Percentiles rank a stretch among this genome's conserved stretches.
Evolutionary conservation across 1,140 invertebrate genomes (phyloP).

Genomic region (Rhopalosiphum padi): DNA sequence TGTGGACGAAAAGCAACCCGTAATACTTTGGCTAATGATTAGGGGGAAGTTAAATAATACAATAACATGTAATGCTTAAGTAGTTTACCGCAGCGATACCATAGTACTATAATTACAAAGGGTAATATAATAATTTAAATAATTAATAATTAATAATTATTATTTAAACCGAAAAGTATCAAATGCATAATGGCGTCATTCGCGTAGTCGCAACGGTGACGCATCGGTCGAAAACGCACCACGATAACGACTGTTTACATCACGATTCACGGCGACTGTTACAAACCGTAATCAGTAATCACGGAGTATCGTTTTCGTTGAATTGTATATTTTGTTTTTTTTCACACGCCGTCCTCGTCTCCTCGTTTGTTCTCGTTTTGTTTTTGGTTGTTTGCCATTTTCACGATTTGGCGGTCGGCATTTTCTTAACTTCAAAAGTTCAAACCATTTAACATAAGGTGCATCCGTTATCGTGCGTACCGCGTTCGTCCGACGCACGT

Average conservation of each 20-base stretch:
- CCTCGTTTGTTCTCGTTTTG: not conserved
- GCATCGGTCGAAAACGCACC: not conserved
- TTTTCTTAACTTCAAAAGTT: not conserved
- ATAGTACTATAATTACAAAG: not conserved
- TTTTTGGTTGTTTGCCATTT: not conserved
- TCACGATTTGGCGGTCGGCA: not conserved
- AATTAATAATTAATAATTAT: not conserved
- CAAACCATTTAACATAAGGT: no score
- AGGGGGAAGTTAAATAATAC: no score
- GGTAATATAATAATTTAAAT: not conserved
- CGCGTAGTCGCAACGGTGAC: not conserved
- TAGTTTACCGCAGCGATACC: no score
- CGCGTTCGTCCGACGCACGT: not conserved
- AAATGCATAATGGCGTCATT: not conserved
- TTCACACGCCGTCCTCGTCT: not conserved
- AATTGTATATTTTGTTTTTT: not conserved
- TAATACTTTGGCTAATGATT: no score
- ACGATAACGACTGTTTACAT: conserved; percentile 28
- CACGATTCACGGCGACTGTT: conserved; percentile 13
- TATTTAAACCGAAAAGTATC: not conserved
- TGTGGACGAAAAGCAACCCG: no score
- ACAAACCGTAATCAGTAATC: conserved; percentile 5
- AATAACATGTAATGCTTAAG: no score
- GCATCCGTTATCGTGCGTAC: not conserved
- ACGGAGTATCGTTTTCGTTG: not conserved